phyloP scores from a whole-genome alignment of 2,797 vertebrate species.

The Poeciliopsis infans region DNA sequence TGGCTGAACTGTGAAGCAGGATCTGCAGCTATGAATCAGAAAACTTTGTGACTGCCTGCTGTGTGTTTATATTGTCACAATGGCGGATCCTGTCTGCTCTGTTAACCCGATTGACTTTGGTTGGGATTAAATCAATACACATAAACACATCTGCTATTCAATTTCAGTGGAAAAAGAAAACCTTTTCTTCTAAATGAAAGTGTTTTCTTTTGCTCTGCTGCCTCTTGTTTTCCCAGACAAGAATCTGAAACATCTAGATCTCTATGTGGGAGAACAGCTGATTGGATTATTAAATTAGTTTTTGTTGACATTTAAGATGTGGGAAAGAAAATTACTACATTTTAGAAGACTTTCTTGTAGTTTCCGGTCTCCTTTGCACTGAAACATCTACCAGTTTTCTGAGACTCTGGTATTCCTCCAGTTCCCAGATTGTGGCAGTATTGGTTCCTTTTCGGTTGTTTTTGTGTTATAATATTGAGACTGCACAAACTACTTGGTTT shows the following conservation, averaged over 20 bases:
- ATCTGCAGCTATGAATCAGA: background rate
- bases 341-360: background rate
- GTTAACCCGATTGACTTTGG: background rate
- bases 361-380: background rate
- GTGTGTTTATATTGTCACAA: background rate
- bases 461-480: too few species aligned
- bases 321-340: background rate
- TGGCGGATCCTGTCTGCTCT: background rate
- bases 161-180: background rate
- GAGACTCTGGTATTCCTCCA: background rate
- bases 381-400: background rate
- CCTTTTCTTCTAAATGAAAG: background rate
- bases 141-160: background rate
- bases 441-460: too few species aligned
- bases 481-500: too few species aligned
- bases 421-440: background rate
- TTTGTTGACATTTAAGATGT: background rate
- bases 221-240: background rate
- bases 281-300: background rate
- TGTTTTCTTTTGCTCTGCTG: background rate
- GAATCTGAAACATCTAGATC: background rate
- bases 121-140: background rate
- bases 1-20: slow-evolving; percentile 10
- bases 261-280: background rate
- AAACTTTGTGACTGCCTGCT: background rate